Base-by-base conservation (phyloP, 2,113 vertebrate species). In the Rhinogobius similis region DNA sequence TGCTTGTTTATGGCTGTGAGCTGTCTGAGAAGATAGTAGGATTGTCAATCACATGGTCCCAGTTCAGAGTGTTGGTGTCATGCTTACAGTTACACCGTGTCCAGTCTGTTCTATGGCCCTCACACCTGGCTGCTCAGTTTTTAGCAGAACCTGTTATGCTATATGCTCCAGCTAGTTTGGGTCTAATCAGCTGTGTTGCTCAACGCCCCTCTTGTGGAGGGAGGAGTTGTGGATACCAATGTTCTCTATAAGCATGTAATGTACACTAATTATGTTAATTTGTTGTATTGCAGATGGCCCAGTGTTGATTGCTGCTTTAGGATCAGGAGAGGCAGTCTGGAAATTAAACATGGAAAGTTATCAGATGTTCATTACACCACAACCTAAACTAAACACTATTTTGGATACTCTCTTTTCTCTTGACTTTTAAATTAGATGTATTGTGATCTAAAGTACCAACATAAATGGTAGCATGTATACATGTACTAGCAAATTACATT, bases 241-340 rank as follows among this genome's bases (percentile, higher is more conserved):
- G 82, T 86, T 89, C 89, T 84, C 88, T 87, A 90, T 91, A 92
- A 90, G 86, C 85, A 79, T 89, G 90, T 88, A 89, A 92, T 89
- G 84, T 92, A 92, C 88, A 93, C 88, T 86, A 91, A 93, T 93
- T 93, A 92, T 93, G 91, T 72, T 92, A 92, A 94, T 93, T 85
- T 91, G 81, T 83, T 78, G 79, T 70, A 76, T 88, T 91, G 89
- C 92, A 93, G 92, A 93, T 93, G 92, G 93, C 86, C 86, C 82
- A 76, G 90, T 90, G 89, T 88, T 94, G 92, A 94, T 93, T 93
- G 90, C 89, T 79, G 87, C 86, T 86, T 87, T 85, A 90, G 85
- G 87, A 90, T 88, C 86, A 82, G 82, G 84, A 82, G 82, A 83
- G 84, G 83, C 86, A 68, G 62, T 77, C 84, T 84, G 78, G 87